Conservation (phyloP, 2,888 invertebrate species). For the Coleophora deauratella region DNA sequence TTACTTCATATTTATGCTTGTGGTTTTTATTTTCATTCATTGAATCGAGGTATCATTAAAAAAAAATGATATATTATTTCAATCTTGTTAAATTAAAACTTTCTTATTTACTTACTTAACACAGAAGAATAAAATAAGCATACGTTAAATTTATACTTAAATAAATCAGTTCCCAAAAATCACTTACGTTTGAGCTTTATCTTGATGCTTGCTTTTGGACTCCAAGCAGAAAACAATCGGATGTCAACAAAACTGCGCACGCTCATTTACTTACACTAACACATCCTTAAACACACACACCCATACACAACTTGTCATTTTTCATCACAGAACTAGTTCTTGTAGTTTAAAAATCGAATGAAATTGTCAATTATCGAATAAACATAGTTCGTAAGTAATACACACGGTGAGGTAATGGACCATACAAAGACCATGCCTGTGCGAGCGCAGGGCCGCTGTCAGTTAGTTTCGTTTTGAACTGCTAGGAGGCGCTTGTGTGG, state of each 20-base stretch:
- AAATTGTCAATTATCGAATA: slow-evolving; percentile 10
- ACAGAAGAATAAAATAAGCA: too few species aligned
- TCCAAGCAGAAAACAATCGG: slow-evolving; percentile 67
- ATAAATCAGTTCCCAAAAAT: not conserved
- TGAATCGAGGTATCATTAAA: too few species aligned
- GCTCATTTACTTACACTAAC: slow-evolving; percentile 66
- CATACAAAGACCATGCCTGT: slow-evolving; percentile 48
- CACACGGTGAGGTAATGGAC: too few species aligned
- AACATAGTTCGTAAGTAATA: slow-evolving; percentile 17
- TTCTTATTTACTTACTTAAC: too few species aligned
- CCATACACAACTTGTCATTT: slow-evolving; percentile 1
- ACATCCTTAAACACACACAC: slow-evolving; percentile 19
- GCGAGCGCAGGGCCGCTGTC: slow-evolving; percentile 52
- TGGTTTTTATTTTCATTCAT: too few species aligned
- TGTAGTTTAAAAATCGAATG: too few species aligned
- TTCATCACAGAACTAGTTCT: slow-evolving; percentile 7
- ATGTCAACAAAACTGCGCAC: slow-evolving; percentile 59
- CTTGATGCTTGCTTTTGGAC: slow-evolving; percentile 66
- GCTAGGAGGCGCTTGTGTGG: slow-evolving; percentile 45
- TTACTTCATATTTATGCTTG: too few species aligned
- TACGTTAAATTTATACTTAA: too few species aligned
- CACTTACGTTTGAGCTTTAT: slow-evolving; percentile 70
- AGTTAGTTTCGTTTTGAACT: slow-evolving; percentile 41
- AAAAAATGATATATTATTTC: too few species aligned
- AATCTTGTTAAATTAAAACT: too few species aligned